Percentiles rank a stretch among this genome's conserved stretches.
Conservation (phyloP, 2,797 vertebrate genomes). For the Iguana delicatissima region DNA sequence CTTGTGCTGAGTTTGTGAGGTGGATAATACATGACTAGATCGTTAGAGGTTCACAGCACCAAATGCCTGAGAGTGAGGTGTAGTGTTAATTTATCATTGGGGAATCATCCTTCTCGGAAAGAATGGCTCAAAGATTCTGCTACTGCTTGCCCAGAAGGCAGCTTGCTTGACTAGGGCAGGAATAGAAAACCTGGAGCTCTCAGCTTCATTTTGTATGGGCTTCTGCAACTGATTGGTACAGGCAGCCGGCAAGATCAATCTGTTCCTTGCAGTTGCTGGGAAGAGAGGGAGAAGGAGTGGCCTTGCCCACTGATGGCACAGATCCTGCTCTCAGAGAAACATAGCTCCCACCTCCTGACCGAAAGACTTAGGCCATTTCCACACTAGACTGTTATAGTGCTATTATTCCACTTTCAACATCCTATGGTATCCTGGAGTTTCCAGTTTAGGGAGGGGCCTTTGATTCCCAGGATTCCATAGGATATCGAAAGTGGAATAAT, state of each 20-base stretch:
- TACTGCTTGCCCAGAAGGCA: neutral
- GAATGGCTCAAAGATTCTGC: neutral
- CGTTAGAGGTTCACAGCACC: neutral
- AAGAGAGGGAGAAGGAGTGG: neutral
- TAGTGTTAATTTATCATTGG: neutral
- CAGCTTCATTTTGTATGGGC: neutral
- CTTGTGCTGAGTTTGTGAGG: neutral
- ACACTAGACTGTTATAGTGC: no score
- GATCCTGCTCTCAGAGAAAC: neutral
- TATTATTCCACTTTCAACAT: no score
- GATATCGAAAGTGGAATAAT: no score
- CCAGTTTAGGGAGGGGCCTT: no score
- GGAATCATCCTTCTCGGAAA: neutral
- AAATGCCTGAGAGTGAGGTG: no score
- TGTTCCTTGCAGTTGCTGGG: neutral
- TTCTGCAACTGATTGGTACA: neutral
- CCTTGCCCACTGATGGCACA: neutral
- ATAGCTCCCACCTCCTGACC: neutral
- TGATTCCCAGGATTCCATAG: no score
- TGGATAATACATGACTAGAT: neutral
- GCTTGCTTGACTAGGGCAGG: neutral
- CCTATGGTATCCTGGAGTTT: no score
- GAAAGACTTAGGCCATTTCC: neutral
- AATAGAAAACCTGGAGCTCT: neutral
- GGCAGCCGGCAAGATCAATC: neutral